A percentile compares a stretch with the other conserved stretches of the same genome.
phyloP scores from a whole-genome alignment of 2,113 vertebrate species.

The Lipophrys pholis region DNA sequence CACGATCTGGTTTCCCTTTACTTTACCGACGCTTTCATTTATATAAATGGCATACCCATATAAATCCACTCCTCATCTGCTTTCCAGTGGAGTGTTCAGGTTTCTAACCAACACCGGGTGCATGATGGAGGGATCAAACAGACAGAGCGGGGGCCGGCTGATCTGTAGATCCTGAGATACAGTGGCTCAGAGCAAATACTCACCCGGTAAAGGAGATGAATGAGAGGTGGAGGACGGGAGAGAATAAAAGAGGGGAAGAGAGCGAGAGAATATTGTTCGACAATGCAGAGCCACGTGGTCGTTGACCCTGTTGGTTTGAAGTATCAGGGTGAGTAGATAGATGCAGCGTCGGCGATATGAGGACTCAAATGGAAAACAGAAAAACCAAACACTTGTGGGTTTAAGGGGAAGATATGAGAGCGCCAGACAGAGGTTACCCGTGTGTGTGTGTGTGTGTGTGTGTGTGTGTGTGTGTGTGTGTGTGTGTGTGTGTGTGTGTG shows the following conservation, averaged over 20 bases:
- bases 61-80: conserved; percentile 10
- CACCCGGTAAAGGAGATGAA: conserved; percentile 29
- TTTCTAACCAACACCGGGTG: not conserved
- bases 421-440: conserved; percentile 4
- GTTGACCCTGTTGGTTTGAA: conserved; percentile 60
- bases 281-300: conserved; percentile 44
- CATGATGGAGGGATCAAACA: conserved; percentile 20
- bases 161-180: conserved; percentile 26
- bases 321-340: conserved; percentile 46
- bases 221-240: conserved; percentile 14
- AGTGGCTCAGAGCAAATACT: conserved; percentile 7
- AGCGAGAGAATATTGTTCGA: conserved; percentile 37
- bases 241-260: not conserved
- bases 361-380: conserved; percentile 55
- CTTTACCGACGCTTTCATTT: too few relatives aligned
- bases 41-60: not conserved
- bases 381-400: conserved; percentile 43
- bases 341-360: conserved; percentile 46
- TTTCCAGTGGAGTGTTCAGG: conserved; percentile 24
- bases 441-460: conserved; percentile 1
- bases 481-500: conserved; percentile 12
- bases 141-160: conserved; percentile 10
- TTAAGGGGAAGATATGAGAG: conserved; percentile 35
- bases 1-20: too few relatives aligned
- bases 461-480: too few relatives aligned